These are phyloP conservation scores for Acromyrmex charruanus DNA, from an alignment of 1,140 invertebrate species.

Conservation along the genomic window DNA sequence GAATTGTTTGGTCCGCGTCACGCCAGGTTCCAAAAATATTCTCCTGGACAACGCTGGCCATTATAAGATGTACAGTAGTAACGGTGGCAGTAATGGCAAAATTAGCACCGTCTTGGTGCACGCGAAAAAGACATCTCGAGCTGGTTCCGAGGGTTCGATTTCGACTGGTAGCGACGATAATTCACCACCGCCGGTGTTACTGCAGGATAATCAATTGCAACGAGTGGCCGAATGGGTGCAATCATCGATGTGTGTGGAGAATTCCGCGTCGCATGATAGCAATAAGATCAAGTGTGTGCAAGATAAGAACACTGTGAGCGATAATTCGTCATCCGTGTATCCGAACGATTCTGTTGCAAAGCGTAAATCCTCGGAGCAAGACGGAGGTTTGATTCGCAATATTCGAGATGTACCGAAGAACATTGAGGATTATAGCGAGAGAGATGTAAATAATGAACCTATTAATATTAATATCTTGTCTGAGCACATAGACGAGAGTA, in stretches of 20 bases:
- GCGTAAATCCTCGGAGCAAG: constrained; percentile 23
- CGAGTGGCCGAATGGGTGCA: constrained; percentile 91
- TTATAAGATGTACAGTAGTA: constrained; percentile 88
- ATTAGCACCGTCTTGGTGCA: constrained; percentile 84
- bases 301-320: not conserved
- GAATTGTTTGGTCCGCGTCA: constrained; percentile 91
- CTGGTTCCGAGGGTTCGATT: constrained; percentile 75
- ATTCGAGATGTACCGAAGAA: constrained; percentile 7
- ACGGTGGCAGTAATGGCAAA: constrained; percentile 71
- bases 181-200: constrained; percentile 73
- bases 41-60: constrained; percentile 91
- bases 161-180: constrained; percentile 83
- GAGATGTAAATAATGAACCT: constrained; percentile 3
- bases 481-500: constrained; percentile 51
- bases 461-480: constrained; percentile 38
- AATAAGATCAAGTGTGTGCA: constrained; percentile 52
- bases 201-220: constrained; percentile 86
- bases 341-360: constrained; percentile 44
- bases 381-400: not conserved
- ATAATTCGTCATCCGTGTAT: constrained; percentile 54
- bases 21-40: constrained; percentile 92
- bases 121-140: constrained; percentile 69
- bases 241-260: constrained; percentile 72
- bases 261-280: constrained; percentile 34
- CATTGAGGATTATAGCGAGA: not conserved